Conservation (phyloP, 2,797 vertebrate species). For the Crax fasciolata region DNA sequence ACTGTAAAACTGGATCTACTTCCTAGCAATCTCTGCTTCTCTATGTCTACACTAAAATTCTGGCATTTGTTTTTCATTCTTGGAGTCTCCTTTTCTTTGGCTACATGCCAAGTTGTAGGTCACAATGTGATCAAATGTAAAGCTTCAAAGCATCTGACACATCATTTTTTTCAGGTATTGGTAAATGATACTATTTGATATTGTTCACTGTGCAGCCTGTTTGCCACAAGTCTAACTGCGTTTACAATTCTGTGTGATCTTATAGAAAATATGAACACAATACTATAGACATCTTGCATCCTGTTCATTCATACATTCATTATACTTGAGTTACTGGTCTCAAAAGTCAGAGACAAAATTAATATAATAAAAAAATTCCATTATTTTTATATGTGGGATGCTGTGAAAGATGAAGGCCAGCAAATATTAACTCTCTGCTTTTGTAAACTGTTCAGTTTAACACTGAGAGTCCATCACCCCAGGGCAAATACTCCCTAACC, state of each 20-base stretch:
- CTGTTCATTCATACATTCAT: neutral
- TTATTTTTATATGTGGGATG: neutral
- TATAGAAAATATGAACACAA: neutral
- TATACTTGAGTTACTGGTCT: neutral
- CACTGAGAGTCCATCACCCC: fast-evolving
- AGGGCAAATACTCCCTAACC: neutral
- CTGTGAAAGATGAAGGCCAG: neutral
- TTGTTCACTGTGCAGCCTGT: neutral
- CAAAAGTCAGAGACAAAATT: neutral
- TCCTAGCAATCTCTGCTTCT: neutral
- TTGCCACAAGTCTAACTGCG: neutral
- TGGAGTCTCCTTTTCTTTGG: neutral
- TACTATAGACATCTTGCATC: neutral
- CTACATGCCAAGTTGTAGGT: neutral
- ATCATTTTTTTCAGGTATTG: neutral
- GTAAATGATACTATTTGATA: neutral
- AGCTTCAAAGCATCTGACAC: neutral
- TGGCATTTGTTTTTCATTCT: neutral
- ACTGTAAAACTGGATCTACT: neutral
- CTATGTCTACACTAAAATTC: neutral
- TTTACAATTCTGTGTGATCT: conserved; percentile 1
- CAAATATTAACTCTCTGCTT: neutral
- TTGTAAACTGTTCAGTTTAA: neutral
- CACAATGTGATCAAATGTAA: conserved; percentile 32
- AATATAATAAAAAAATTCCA: neutral